Conservation (phyloP, 2,113 vertebrate species). For the Hydrochoerus hydrochaeris region DNA sequence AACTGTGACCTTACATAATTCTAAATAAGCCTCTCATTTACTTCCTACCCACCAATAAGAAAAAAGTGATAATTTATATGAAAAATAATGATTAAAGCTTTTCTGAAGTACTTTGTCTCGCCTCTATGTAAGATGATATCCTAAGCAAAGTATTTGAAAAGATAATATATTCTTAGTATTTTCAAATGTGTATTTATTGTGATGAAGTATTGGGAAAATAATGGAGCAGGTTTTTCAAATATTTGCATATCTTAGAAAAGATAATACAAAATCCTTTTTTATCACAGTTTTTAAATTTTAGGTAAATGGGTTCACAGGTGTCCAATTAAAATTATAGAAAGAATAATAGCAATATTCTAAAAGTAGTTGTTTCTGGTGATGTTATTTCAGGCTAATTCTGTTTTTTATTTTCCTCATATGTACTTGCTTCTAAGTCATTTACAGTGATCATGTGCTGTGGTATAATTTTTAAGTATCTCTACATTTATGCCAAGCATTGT, state of each 20-base stretch:
- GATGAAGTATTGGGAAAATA: not conserved
- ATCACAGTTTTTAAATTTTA: not conserved
- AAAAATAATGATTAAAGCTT: constrained; percentile 26
- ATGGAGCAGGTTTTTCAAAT: not conserved
- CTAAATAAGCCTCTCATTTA: not conserved
- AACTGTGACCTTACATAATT: constrained; percentile 27
- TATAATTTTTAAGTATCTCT: not conserved
- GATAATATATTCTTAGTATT: not conserved
- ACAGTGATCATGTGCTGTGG: not conserved
- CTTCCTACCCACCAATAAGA: not conserved
- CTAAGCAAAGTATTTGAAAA: constrained; percentile 49
- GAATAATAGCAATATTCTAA: constrained; percentile 2
- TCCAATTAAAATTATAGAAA: constrained; percentile 5
- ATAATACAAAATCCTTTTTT: not conserved
- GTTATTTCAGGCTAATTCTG: not conserved
- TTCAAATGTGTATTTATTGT: constrained; percentile 32
- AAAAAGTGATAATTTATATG: not conserved
- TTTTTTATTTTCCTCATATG: not conserved
- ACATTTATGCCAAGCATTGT: constrained; percentile 21
- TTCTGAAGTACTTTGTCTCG: not conserved
- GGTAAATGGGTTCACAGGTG: not conserved
- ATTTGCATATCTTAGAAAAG: not conserved
- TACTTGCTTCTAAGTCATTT: constrained; percentile 5
- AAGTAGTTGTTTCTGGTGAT: not conserved
- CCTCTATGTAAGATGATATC: not conserved